phyloP scores from a whole-genome alignment of 2,888 invertebrate genomes.

The Sarcophaga rosellei region DNA sequence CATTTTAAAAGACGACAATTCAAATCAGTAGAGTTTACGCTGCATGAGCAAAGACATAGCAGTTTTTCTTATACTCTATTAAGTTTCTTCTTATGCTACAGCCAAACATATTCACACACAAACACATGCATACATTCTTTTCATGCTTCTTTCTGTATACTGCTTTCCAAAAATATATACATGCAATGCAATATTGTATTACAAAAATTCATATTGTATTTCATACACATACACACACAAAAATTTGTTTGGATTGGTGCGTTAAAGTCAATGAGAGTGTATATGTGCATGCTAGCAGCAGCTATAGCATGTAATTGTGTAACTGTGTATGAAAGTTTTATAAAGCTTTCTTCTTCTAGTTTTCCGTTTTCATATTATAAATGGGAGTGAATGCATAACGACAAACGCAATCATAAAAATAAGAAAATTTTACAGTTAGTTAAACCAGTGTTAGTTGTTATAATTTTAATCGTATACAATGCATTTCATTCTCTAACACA shows the following conservation, averaged over 20 bases:
- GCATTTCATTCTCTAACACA: background rate
- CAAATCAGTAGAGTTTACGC: conserved; percentile 12
- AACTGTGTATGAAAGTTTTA: conserved; percentile 42
- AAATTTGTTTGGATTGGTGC: background rate
- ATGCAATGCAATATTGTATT: conserved; percentile 48
- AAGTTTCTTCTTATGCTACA: background rate
- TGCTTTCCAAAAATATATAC: conserved; percentile 10
- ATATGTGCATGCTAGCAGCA: background rate
- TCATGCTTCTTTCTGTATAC: conserved; percentile 31
- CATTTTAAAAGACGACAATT: no score
- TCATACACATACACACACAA: conserved; percentile 1
- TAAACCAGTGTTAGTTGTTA: conserved; percentile 68
- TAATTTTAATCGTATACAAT: conserved; percentile 59
- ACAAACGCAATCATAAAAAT: conserved; percentile 69
- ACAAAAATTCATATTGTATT: conserved; percentile 45
- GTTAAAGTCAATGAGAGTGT: background rate
- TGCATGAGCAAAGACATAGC: conserved; percentile 14
- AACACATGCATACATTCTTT: conserved; percentile 8
- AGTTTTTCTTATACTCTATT: conserved; percentile 26
- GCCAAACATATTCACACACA: background rate
- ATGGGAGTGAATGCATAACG: conserved; percentile 39
- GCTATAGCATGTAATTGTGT: conserved; percentile 27
- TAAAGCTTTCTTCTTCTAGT: conserved; percentile 11
- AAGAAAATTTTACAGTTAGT: conserved; percentile 71
- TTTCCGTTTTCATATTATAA: background rate